Evolutionary conservation across 2,888 invertebrate species (phyloP).

Genomic region (Lasioglossum leucozonium): DNA sequence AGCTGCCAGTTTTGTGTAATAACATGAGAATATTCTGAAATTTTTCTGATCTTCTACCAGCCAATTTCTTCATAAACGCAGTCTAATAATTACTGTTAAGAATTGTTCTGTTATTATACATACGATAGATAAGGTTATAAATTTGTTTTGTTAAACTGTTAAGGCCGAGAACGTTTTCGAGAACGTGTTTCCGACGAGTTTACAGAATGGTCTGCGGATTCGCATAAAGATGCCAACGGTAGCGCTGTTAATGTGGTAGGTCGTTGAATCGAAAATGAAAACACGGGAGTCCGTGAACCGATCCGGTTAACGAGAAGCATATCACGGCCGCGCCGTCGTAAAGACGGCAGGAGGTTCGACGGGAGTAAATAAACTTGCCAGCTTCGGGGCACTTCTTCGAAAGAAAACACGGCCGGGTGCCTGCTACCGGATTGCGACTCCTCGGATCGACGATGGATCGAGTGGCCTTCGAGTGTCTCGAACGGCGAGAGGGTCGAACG

Average conservation of each 20-base stretch:
- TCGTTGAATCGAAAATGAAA: conserved; percentile 29
- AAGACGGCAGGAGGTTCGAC: conserved; percentile 65
- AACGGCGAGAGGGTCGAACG: conserved; percentile 50
- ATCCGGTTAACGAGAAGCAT: conserved; percentile 48
- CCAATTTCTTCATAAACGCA: no score
- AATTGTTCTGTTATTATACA: no score
- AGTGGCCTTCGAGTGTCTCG: conserved; percentile 62
- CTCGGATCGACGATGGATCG: conserved; percentile 66
- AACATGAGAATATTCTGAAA: no score
- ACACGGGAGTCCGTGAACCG: conserved; percentile 46
- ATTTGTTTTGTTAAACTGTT: background rate
- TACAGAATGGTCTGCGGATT: background rate
- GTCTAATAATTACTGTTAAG: no score
- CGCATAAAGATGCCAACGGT: background rate
- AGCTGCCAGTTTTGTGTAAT: no score
- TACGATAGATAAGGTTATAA: no score
- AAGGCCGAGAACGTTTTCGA: background rate
- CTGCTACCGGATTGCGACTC: conserved; percentile 59
- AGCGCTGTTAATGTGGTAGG: background rate
- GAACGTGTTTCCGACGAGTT: background rate
- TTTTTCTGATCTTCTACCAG: no score
- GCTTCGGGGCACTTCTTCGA: conserved; percentile 45
- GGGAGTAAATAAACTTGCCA: conserved; percentile 67
- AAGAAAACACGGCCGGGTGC: conserved; percentile 64
- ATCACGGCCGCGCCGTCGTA: conserved; percentile 61